Evolutionary conservation across 2,888 invertebrate genomes (phyloP), one percentile per base, ranked within the genome.

Genomic region (Elysia crispata): DNA sequence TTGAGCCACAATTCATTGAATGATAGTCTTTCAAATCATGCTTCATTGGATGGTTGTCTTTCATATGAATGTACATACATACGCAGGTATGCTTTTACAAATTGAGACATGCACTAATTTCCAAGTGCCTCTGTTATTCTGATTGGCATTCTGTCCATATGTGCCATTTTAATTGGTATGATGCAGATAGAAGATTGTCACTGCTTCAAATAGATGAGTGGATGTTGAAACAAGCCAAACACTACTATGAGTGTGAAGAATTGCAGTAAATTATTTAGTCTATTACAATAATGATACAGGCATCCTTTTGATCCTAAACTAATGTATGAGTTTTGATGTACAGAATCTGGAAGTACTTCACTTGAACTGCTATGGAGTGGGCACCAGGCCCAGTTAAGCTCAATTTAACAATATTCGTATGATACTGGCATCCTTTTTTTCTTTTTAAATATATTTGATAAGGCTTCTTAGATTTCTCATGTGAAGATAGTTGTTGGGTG

Each of bases 1-100:
- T 3, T 41, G 41, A 41, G 25, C 28, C 28, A 66, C 25, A 18
- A 18, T 25, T 31, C n/a, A 25, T 0, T 66, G 66, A 18, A 25
- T 66, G 66, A 18, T 30, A 30, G 66, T 66, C 25, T 25, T 30
- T 30, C 6, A 66, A 25, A 30, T 18, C 66, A 66, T 28, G 31
- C 28, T 30, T 66, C 28, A 66, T 18, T 25, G 66, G 25, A 31
- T 66, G 18, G 41, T 30, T n/a, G 33, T 33, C 33, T 33, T 23
- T 33, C 33, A 31, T 41, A 69, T 31, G 15, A 31, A 69, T 41
- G n/a, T 41, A 69, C 69, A 69, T 41, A 69, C 69, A 69, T 41
- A 69, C 69, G 41, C 69, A 69, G 30, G 31, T 41, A 69, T 41
- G 41, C 69, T 33, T 41, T 33, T 41, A 67, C 67, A 67, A 31